Evolutionary conservation across 2,888 invertebrate species (phyloP), one percentile per base, ranked within the genome.

Genomic region (Seira musarum): DNA sequence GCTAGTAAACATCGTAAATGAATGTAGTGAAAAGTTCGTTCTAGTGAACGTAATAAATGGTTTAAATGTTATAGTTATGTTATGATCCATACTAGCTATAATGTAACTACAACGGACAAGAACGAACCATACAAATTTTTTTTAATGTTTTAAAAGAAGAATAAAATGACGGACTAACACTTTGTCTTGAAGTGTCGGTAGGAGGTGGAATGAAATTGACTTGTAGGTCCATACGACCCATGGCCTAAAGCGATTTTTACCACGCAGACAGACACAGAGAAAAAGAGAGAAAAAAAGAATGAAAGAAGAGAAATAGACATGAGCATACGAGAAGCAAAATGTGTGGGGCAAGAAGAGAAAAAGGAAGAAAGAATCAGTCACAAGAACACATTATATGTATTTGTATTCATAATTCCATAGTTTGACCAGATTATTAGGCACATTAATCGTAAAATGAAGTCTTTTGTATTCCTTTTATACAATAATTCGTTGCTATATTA

Each of bases 251-350:
- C 30, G 30, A 30, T 53, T 53, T 40, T 53, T 3, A 30, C 8
- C 30, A 80, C 83, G 53, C 82, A 84, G 57, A 35, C 73, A 73
- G 40, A 66, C 46, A 67, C 65, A 68, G n/a, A 57, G 64, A 95
- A 95, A 92, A 91, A 90, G 88, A 69, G 66, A 73, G 78, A 70
- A 25, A 72, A 73, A 77, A 71, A 79, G 68, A 83, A 61, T 79
- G 71, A 70, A 78, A 70, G 81, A 80, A 71, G 69, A 63, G 40
- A 40, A 40, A 13, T 13, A 71, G 19, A 79, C 63, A 61, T 68
- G 64, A 30, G 24, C 24, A 61, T 46, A 61, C 49, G 74, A 73
- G 69, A 72, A 66, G 61, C 65, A 76, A 64, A 72, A 75, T 78
- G 77, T 75, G 83, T 79, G 73, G 76, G 79, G 83, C 81, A 73